Conservation (phyloP, 1,140 invertebrate species). For the Drosophila pseudoananassae region DNA sequence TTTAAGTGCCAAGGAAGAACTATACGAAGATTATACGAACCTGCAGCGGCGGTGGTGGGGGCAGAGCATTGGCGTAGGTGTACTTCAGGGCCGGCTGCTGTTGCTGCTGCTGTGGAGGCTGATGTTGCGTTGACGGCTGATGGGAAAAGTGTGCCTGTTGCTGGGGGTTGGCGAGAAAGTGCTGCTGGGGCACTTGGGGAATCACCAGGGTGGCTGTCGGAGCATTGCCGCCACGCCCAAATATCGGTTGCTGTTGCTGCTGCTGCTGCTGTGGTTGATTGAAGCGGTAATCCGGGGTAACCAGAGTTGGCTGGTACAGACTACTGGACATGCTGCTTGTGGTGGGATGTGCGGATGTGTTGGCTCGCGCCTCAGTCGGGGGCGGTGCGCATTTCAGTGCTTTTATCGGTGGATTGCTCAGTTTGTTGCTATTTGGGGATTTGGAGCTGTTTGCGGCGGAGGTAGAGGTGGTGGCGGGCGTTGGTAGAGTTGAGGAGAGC, state of each 20-base stretch:
- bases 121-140: constrained; percentile 49
- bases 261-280: constrained; percentile 58
- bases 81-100: constrained; percentile 60
- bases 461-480: constrained; percentile 20
- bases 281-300: constrained; percentile 61
- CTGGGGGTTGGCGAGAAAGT: constrained; percentile 54
- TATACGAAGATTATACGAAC: constrained; percentile 16
- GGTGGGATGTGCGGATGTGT: constrained; percentile 71
- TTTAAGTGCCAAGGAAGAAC: not conserved
- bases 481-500: constrained; percentile 1
- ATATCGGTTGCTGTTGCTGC: constrained; percentile 48
- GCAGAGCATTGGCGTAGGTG: constrained; percentile 65
- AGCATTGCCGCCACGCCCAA: constrained; percentile 47
- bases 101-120: constrained; percentile 50
- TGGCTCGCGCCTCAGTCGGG: constrained; percentile 74
- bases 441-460: constrained; percentile 16
- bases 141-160: constrained; percentile 58
- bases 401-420: constrained; percentile 75
- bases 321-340: constrained; percentile 46
- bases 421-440: constrained; percentile 43
- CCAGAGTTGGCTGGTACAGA: constrained; percentile 54
- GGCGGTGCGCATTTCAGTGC: constrained; percentile 67
- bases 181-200: constrained; percentile 64
- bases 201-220: constrained; percentile 50
- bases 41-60: constrained; percentile 77